A percentile compares a stretch with the other conserved stretches of the same genome.
Conservation (phyloP, 2,113 vertebrate genomes). For the Channa argus region DNA sequence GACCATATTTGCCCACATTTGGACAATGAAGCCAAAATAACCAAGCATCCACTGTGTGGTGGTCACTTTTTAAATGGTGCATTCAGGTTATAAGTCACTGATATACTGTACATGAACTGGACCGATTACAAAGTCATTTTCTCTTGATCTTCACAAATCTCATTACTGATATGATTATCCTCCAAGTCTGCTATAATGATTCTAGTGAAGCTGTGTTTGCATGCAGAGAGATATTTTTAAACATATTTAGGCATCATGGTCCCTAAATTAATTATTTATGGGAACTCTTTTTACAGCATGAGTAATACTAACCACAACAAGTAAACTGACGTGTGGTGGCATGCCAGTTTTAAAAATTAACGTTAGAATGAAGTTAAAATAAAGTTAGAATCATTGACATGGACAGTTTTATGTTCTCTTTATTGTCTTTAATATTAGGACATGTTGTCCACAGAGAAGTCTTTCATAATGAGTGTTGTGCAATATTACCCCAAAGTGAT, state of each 20-base stretch:
- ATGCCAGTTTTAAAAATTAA: background rate
- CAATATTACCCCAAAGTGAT: slow-evolving; percentile 1
- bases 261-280: too few relatives aligned
- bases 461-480: background rate
- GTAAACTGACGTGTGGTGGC: background rate
- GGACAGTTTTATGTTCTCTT: background rate
- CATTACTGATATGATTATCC: slow-evolving; percentile 28
- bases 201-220: background rate
- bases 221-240: background rate
- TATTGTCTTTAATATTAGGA: background rate
- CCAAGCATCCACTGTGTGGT: background rate
- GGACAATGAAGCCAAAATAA: background rate
- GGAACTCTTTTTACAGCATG: too few relatives aligned
- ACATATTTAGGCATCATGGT: too few relatives aligned
- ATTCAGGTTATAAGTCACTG: slow-evolving; percentile 13
- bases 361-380: background rate
- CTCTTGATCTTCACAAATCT: background rate
- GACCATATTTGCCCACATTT: slow-evolving; percentile 15
- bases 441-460: slow-evolving; percentile 2
- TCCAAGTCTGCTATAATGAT: background rate
- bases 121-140: background rate
- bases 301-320: background rate
- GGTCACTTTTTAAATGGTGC: background rate
- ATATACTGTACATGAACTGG: background rate
- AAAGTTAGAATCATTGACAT: background rate